A percentile compares a stretch with the other conserved stretches of the same genome.
Conservation (phyloP, 2,888 invertebrate genomes). For the Endomychus coccineus region DNA sequence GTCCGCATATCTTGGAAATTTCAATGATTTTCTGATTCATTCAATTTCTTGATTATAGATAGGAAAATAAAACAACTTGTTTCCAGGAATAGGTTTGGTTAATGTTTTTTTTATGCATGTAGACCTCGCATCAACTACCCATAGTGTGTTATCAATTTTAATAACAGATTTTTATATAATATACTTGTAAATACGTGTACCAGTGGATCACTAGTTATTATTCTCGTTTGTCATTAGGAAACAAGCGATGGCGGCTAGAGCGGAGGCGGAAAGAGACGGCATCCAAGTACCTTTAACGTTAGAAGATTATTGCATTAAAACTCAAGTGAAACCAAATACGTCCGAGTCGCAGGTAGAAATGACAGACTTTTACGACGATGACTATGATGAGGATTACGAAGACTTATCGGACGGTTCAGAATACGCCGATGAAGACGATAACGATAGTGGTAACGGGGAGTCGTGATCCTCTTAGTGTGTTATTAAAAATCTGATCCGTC, state of each 20-base stretch:
- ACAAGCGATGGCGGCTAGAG: constrained; percentile 91
- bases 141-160: too few species aligned
- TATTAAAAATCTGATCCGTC: too few species aligned
- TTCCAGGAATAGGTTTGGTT: too few species aligned
- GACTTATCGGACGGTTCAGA: constrained; percentile 62
- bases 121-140: background rate
- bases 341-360: constrained; percentile 76
- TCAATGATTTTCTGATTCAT: too few species aligned
- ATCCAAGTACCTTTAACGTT: constrained; percentile 94
- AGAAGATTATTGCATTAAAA: constrained; percentile 97
- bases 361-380: constrained; percentile 95
- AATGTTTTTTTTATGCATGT: background rate
- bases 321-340: constrained; percentile 79
- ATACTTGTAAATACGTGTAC: background rate
- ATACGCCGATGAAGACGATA: constrained; percentile 73
- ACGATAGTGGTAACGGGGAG: constrained; percentile 89
- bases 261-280: constrained; percentile 93
- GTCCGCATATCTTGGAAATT: too few species aligned
- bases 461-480: too few species aligned
- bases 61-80: too few species aligned
- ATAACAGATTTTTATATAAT: background rate
- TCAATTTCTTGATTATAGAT: too few species aligned
- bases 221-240: constrained; percentile 56
- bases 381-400: constrained; percentile 71
- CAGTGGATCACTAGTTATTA: constrained; percentile 1